These are phyloP conservation scores for Drosophila neotestacea DNA, from an alignment of 2,888 invertebrate species.

Conservation along the genomic window DNA sequence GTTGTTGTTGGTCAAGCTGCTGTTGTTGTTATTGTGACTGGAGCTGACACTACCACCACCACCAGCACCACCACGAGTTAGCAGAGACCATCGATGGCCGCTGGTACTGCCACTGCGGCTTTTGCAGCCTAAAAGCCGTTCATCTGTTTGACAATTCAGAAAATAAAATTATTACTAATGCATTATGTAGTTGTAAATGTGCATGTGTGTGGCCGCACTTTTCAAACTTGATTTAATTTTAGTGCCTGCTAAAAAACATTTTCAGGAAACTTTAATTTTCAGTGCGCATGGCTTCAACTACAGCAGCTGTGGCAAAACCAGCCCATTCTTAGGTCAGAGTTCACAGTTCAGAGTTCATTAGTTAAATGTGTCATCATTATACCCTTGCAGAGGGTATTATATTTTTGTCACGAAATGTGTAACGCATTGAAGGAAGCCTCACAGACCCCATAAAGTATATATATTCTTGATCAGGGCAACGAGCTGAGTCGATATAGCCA, in stretches of 20 bases:
- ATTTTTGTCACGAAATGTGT: no score
- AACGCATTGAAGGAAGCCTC: no score
- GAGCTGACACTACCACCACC: conserved; percentile 8
- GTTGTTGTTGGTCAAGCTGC: conserved; percentile 75
- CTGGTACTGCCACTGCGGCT: conserved; percentile 73
- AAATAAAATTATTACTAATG: conserved; percentile 35
- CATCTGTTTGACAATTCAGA: conserved; percentile 54
- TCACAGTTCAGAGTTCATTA: not conserved
- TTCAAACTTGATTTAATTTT: conserved; percentile 31
- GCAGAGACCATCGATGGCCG: conserved; percentile 82
- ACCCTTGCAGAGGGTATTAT: no score
- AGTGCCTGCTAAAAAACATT: conserved; percentile 48
- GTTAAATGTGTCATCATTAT: not conserved
- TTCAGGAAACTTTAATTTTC: conserved; percentile 51
- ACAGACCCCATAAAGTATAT: no score
- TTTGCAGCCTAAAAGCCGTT: conserved; percentile 67
- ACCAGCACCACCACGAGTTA: conserved; percentile 57
- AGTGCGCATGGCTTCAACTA: conserved; percentile 1
- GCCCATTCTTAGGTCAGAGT: not conserved
- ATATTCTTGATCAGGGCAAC: no score
- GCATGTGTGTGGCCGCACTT: conserved; percentile 20
- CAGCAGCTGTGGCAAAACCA: conserved; percentile 6
- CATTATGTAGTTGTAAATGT: conserved; percentile 7
- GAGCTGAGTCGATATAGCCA: no score
- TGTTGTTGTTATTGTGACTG: conserved; percentile 72